Percentiles rank a stretch among this genome's conserved stretches.
Evolutionary conservation across 1,140 invertebrate genomes (phyloP).

Genomic region (Calycopis cecrops): DNA sequence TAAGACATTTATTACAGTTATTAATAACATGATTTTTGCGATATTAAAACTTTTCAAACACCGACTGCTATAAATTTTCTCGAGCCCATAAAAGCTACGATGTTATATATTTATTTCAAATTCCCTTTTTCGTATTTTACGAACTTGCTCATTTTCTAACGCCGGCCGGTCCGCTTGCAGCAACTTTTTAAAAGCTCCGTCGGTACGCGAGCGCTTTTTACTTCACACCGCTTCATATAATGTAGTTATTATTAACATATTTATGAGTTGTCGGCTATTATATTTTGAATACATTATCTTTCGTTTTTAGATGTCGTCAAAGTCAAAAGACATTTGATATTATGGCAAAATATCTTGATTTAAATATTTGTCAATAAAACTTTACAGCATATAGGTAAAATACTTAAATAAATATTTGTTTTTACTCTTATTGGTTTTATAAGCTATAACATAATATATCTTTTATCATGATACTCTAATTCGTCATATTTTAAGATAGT

Average conservation of each 20-base stretch:
- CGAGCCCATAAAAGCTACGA: neutral
- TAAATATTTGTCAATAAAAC: too few species aligned
- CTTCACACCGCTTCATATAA: conserved; percentile 3
- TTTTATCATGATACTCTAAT: too few species aligned
- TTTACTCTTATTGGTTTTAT: too few species aligned
- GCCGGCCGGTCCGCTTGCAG: neutral
- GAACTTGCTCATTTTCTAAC: neutral
- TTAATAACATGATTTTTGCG: too few species aligned
- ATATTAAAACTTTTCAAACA: neutral
- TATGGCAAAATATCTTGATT: too few species aligned
- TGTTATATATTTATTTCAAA: neutral
- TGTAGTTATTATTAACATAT: conserved; percentile 9
- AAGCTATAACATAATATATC: too few species aligned
- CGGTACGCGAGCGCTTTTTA: neutral
- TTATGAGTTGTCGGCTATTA: conserved; percentile 12
- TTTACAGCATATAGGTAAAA: too few species aligned
- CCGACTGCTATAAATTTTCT: neutral
- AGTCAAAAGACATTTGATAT: neutral
- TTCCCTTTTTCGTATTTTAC: neutral
- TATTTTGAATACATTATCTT: conserved; percentile 9
- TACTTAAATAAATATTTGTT: too few species aligned
- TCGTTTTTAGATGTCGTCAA: conserved; percentile 10
- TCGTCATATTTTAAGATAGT: too few species aligned
- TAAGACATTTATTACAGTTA: too few species aligned
- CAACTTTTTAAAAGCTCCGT: conserved; percentile 7